These are phyloP conservation scores for Chorisops tibialis DNA, from an alignment of 2,888 invertebrate genomes.

Conservation along the genomic window DNA sequence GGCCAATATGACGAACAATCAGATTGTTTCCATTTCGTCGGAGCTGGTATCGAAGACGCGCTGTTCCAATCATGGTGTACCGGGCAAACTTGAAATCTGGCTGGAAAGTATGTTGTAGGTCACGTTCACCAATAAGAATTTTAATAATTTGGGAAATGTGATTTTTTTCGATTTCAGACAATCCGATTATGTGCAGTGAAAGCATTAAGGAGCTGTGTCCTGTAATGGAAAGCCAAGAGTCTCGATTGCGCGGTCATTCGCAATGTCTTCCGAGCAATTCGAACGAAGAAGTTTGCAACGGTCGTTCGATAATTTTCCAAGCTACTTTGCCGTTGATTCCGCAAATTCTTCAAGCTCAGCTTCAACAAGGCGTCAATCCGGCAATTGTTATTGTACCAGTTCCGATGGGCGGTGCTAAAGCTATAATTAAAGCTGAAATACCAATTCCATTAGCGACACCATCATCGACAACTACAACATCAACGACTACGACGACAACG, in stretches of 20 bases:
- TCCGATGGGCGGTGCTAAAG: slow-evolving; percentile 41
- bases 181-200: slow-evolving; percentile 76
- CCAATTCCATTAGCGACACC: slow-evolving; percentile 38
- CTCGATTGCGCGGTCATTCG: slow-evolving; percentile 67
- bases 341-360: slow-evolving; percentile 32
- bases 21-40: slow-evolving; percentile 67
- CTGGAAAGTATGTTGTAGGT: slow-evolving; percentile 66
- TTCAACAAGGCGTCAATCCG: slow-evolving; percentile 28
- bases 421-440: slow-evolving; percentile 40
- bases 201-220: slow-evolving; percentile 67
- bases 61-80: slow-evolving; percentile 77
- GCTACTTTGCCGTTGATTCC: slow-evolving; percentile 40
- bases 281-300: slow-evolving; percentile 49
- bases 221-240: slow-evolving; percentile 67
- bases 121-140: background rate
- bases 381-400: slow-evolving; percentile 44
- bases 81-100: slow-evolving; percentile 64
- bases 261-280: slow-evolving; percentile 53
- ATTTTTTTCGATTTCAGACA: slow-evolving; percentile 57
- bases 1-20: slow-evolving; percentile 75
- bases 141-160: background rate
- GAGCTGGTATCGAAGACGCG: slow-evolving; percentile 76
- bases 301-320: slow-evolving; percentile 44
- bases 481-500: slow-evolving; percentile 29
- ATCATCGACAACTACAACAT: background rate